Base-by-base conservation (phyloP, 2,888 invertebrate species). In the Macaria notata region DNA sequence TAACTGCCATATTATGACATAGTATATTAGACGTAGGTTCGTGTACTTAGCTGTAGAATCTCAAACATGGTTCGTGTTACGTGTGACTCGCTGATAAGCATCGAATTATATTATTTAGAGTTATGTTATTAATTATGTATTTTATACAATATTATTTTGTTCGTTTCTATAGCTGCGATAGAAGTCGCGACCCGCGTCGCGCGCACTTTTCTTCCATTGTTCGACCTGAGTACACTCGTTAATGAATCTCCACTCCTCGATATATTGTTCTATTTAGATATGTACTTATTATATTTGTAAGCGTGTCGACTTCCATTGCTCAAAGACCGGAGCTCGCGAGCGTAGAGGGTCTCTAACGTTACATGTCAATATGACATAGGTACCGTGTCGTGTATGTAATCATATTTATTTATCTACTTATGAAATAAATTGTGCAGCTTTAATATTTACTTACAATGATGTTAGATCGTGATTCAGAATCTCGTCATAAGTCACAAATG, bases 1-100 rank as follows among this genome's bases (percentile, higher is more conserved):
- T 85, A 89, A 91, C 90, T 91, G 90, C 90, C 90, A 91, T 91
- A 91, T 91, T 91, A 91, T 86, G 83, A 89, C 89, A 86, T 91
- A 91, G 80, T 87, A 86, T 89, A 87, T 84, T 67, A 65, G 64
- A 63, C 38, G 60, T 63, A 67, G 79, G 73, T 84, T 86, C 81
- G 80, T 78, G 76, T 79, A 77, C 75, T 84, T 89, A 89, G 88
- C 62, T 75, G 68, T 87, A 89, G 86, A 80, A 75, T 79, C 76
- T 83, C 84, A 83, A 79, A 76, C 76, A 71, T 85, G 2, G 78
- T 83, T 86, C 74, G 80, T 84, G 83, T 78, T 76, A 81, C 83
- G 83, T 76, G 76, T 78, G 82, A 86, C 80, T 85, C 83, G 81
- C 86, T 86, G 79, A 80, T 84, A 84, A 78, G 75, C 79, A 84